Evolutionary conservation across 2,888 invertebrate genomes (phyloP).

Genomic region (Nomada fucata): DNA sequence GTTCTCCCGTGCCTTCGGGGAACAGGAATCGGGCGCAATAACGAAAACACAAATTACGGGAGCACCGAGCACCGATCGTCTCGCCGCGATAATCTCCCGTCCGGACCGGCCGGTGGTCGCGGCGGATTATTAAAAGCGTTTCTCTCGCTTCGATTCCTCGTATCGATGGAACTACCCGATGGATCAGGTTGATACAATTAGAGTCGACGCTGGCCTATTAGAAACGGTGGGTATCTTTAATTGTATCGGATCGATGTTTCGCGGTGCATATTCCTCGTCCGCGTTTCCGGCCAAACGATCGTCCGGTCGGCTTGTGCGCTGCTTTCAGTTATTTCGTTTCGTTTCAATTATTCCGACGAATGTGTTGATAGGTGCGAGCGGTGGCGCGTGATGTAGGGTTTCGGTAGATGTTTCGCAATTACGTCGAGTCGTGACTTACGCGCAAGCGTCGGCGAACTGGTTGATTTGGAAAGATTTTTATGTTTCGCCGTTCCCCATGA

Average conservation of each 20-base stretch:
- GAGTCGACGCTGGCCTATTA: not conserved
- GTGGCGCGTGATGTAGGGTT: no score
- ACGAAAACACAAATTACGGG: conserved; percentile 69
- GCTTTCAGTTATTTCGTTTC: no score
- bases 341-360: no score
- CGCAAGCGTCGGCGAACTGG: no score
- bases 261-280: no score
- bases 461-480: no score
- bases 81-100: conserved; percentile 44
- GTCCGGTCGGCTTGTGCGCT: no score
- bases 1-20: conserved; percentile 39
- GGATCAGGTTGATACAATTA: conserved; percentile 8
- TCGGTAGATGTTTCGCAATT: no score
- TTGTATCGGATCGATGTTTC: not conserved
- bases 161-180: not conserved
- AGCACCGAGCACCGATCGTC: conserved; percentile 61
- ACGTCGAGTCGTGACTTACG: no score
- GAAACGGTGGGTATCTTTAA: not conserved
- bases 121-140: conserved; percentile 31
- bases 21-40: conserved; percentile 61
- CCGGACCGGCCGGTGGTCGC: conserved; percentile 42
- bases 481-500: no score
- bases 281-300: no score
- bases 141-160: not conserved
- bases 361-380: no score